phyloP scores from a whole-genome alignment of 2,888 invertebrate species.

The Stenodema calcarata region DNA sequence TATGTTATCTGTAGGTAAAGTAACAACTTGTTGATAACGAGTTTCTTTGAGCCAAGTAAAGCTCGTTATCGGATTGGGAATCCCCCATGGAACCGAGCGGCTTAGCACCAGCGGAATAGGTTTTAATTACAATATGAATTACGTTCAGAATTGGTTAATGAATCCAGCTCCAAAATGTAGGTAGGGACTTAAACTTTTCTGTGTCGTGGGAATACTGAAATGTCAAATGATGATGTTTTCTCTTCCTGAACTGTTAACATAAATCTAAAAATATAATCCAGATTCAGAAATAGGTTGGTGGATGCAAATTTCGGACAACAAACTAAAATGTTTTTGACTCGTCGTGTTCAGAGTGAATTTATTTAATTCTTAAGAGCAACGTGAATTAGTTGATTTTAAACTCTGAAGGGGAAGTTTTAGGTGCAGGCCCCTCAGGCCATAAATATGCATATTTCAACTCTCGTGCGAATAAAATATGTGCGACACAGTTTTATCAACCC shows the following conservation, averaged over 20 bases:
- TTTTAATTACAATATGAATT: no score
- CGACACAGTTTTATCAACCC: slow-evolving; percentile 39
- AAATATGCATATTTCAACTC: slow-evolving; percentile 24
- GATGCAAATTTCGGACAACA: neutral
- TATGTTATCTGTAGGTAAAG: no score
- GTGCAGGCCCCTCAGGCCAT: neutral
- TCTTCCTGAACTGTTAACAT: neutral
- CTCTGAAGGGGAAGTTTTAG: neutral
- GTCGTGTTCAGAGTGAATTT: neutral
- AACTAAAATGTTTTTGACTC: neutral
- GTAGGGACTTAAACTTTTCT: no score
- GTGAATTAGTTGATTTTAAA: slow-evolving; percentile 22
- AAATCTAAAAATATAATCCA: neutral
- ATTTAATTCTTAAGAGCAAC: slow-evolving; percentile 5
- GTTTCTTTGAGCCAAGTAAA: no score
- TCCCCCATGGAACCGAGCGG: no score
- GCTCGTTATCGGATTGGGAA: no score
- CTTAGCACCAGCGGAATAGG: no score
- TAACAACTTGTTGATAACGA: no score
- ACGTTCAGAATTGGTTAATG: no score
- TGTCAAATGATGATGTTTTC: neutral
- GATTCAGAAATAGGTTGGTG: neutral
- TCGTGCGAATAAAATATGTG: slow-evolving; percentile 28
- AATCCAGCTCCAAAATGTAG: no score
- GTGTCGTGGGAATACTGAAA: no score